Conservation (phyloP, 2,888 invertebrate genomes). For the Copidosoma aretas region DNA sequence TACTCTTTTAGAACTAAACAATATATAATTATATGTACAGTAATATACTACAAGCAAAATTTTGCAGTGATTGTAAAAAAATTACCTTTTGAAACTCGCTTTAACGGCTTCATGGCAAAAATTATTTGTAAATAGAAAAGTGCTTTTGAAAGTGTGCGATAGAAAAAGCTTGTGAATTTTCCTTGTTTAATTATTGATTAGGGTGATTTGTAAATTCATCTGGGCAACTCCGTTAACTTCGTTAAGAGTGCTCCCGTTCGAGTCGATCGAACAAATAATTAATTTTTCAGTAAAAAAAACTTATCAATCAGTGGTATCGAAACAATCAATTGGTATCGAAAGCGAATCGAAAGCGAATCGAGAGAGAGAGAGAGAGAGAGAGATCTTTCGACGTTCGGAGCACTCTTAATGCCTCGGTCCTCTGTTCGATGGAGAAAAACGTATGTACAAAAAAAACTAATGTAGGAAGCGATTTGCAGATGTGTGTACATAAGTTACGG, state of each 20-base stretch:
- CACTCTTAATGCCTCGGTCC: conserved; percentile 24
- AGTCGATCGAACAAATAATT: neutral
- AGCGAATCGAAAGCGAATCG: too few species aligned
- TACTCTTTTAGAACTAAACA: conserved; percentile 27
- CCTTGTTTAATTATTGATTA: conserved; percentile 23
- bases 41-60: conserved; percentile 34
- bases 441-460: conserved; percentile 36
- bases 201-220: conserved; percentile 33
- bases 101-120: conserved; percentile 36
- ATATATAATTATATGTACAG: conserved; percentile 26
- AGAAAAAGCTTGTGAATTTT: conserved; percentile 37
- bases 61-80: conserved; percentile 36
- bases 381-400: conserved; percentile 7
- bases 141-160: conserved; percentile 42
- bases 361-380: too few species aligned
- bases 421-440: conserved; percentile 5
- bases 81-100: conserved; percentile 39
- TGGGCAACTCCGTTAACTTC: conserved; percentile 6
- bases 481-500: conserved; percentile 30
- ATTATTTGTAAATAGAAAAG: conserved; percentile 31
- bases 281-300: neutral
- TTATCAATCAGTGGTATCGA: neutral
- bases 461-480: conserved; percentile 35
- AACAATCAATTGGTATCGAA: too few species aligned
- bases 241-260: conserved; percentile 34